A percentile compares a stretch with the other conserved stretches of the same genome.
phyloP scores from a whole-genome alignment of 2,888 invertebrate genomes.

The Meliscaeva auricollis region DNA sequence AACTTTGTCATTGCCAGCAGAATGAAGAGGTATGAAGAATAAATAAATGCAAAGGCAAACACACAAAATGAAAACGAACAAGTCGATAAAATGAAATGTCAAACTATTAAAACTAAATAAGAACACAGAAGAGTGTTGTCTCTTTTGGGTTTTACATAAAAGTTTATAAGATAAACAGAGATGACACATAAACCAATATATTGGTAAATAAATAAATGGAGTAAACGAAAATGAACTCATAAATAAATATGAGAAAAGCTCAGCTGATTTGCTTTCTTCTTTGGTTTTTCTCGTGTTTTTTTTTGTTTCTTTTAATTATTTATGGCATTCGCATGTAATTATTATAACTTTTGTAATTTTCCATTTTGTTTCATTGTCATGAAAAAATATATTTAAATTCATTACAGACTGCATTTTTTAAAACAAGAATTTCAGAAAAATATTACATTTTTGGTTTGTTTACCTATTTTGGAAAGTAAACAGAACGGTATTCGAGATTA shows the following conservation, averaged over 20 bases:
- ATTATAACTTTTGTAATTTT: slow-evolving; percentile 18
- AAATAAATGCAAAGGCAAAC: background rate
- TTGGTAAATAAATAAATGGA: slow-evolving; percentile 56
- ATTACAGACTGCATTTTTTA: no score
- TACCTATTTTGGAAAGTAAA: slow-evolving; percentile 10
- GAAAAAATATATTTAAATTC: no score
- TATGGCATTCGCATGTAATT: slow-evolving; percentile 15
- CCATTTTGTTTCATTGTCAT: background rate
- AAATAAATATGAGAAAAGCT: slow-evolving; percentile 35
- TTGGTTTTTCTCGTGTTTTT: background rate
- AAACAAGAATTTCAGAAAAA: no score
- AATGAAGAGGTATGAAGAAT: slow-evolving; percentile 3
- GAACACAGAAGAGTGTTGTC: background rate
- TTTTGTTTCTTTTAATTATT: background rate
- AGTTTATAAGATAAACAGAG: slow-evolving; percentile 4
- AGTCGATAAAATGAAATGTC: slow-evolving; percentile 50
- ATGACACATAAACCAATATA: slow-evolving; percentile 7
- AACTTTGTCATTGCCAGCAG: slow-evolving; percentile 1
- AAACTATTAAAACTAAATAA: slow-evolving; percentile 32
- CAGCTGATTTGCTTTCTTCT: slow-evolving; percentile 59
- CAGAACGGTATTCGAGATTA: slow-evolving; percentile 8
- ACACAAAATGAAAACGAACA: slow-evolving; percentile 18
- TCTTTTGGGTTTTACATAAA: background rate
- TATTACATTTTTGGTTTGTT: background rate
- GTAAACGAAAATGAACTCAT: slow-evolving; percentile 37